These are phyloP conservation scores for Oryzias melastigma DNA, from an alignment of 2,113 vertebrate species.

Conservation along the genomic window DNA sequence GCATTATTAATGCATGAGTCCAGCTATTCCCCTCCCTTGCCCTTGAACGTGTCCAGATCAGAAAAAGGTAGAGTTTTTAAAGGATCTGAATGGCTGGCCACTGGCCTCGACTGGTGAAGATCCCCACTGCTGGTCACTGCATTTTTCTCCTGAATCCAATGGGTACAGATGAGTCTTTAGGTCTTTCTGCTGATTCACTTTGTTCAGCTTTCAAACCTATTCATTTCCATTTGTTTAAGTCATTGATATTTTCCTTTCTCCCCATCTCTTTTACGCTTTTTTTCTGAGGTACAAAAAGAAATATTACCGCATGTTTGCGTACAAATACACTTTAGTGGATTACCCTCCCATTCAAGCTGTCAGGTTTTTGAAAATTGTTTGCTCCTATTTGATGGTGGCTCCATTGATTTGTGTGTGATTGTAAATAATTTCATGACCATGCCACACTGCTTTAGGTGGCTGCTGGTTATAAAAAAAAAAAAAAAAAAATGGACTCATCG, in stretches of 20 bases:
- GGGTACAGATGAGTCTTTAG: slow-evolving; percentile 77
- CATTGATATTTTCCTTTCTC: slow-evolving; percentile 68
- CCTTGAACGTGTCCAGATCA: slow-evolving; percentile 79
- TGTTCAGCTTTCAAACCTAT: slow-evolving; percentile 72
- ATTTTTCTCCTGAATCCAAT: slow-evolving; percentile 79
- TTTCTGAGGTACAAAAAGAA: slow-evolving; percentile 51
- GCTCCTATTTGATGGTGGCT: slow-evolving; percentile 77
- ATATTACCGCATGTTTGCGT: slow-evolving; percentile 46
- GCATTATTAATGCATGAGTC: slow-evolving; percentile 84
- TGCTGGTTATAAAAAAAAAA: slow-evolving; percentile 80
- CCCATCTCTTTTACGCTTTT: slow-evolving; percentile 69
- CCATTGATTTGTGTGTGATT: slow-evolving; percentile 77
- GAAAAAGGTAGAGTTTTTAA: slow-evolving; percentile 54
- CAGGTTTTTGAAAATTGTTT: slow-evolving; percentile 81
- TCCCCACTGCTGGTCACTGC: slow-evolving; percentile 84
- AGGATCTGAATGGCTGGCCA: slow-evolving; percentile 55
- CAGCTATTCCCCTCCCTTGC: slow-evolving; percentile 76
- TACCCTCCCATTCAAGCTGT: slow-evolving; percentile 85
- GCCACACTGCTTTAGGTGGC: slow-evolving; percentile 90
- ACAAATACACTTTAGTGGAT: slow-evolving; percentile 50
- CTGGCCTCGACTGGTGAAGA: slow-evolving; percentile 45
- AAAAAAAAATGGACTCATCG: slow-evolving; percentile 89
- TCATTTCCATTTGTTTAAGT: slow-evolving; percentile 80
- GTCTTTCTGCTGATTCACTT: slow-evolving; percentile 49
- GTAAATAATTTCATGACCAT: slow-evolving; percentile 88